Conservation (phyloP, 2,888 invertebrate genomes). For the Seira ritae region DNA sequence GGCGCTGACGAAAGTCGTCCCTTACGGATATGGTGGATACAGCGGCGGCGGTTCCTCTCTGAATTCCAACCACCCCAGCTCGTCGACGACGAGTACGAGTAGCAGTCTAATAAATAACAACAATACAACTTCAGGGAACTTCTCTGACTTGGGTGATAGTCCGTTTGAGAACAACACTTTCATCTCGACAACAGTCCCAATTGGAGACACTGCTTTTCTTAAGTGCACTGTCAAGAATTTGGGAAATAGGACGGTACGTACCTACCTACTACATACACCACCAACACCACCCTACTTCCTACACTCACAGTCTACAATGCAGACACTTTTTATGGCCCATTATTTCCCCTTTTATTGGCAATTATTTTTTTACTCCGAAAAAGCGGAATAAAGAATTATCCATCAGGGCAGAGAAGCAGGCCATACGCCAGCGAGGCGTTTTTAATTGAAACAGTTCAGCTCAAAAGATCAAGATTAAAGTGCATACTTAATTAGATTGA, state of each 20-base stretch:
- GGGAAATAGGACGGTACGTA: conserved; percentile 83
- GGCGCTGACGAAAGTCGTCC: conserved; percentile 2
- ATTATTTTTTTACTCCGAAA: conserved; percentile 4
- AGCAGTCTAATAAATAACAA: conserved; percentile 44
- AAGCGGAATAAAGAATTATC: background rate
- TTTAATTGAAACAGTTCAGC: conserved; percentile 8
- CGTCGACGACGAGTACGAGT: conserved; percentile 9
- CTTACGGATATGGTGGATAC: background rate
- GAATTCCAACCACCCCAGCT: background rate
- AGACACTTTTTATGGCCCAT: conserved; percentile 19
- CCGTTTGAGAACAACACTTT: conserved; percentile 84
- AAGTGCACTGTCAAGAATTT: conserved; percentile 87
- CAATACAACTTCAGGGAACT: conserved; percentile 49
- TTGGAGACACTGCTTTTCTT: conserved; percentile 86
- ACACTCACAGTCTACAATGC: background rate
- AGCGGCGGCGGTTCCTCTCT: conserved; percentile 17
- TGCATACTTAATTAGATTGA: conserved; percentile 18
- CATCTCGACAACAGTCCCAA: conserved; percentile 85
- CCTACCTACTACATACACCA: too few species aligned
- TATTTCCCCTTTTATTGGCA: conserved; percentile 5
- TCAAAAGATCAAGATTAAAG: conserved; percentile 7
- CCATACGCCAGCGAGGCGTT: too few species aligned
- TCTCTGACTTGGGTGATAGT: conserved; percentile 74
- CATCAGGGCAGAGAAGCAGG: too few species aligned
- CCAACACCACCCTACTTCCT: too few species aligned